Evolutionary conservation across 2,113 vertebrate species (phyloP).

Genomic region (Lathamus discolor): DNA sequence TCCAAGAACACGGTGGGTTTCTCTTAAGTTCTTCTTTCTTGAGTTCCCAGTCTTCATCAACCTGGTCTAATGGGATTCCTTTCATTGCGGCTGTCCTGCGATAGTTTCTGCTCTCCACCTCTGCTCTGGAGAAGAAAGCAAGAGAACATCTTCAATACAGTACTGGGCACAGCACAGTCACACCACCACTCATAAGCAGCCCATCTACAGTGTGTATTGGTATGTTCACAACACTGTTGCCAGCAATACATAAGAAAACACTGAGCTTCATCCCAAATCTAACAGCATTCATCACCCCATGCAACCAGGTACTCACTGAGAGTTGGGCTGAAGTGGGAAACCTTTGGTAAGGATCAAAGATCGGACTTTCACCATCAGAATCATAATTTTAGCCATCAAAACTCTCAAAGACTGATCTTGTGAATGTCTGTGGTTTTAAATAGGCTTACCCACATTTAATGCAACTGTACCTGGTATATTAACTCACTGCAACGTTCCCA

Average conservation of each 20-base stretch:
- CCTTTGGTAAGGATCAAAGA: not conserved
- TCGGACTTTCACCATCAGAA: not conserved
- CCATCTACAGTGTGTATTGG: accelerated
- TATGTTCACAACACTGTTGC: not conserved
- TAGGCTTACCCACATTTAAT: not conserved
- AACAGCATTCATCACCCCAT: not conserved
- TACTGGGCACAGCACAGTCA: not conserved
- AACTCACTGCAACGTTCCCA: not conserved
- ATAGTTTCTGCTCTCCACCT: constrained; percentile 75
- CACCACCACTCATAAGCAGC: accelerated
- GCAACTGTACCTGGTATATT: not conserved
- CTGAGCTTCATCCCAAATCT: not conserved
- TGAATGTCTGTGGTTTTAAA: not conserved
- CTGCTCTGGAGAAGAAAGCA: constrained; percentile 77
- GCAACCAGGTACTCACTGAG: not conserved
- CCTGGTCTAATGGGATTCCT: constrained; percentile 77
- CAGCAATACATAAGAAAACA: not conserved
- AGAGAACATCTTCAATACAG: not conserved
- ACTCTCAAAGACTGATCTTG: not conserved
- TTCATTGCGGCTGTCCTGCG: constrained; percentile 50
- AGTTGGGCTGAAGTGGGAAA: not conserved
- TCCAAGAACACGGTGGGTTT: not conserved
- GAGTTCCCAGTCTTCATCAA: constrained; percentile 83
- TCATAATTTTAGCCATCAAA: not conserved
- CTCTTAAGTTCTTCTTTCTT: constrained; percentile 68